Base-by-base conservation (phyloP, 2,797 vertebrate species). In the Hydrocynus forskahlii region DNA sequence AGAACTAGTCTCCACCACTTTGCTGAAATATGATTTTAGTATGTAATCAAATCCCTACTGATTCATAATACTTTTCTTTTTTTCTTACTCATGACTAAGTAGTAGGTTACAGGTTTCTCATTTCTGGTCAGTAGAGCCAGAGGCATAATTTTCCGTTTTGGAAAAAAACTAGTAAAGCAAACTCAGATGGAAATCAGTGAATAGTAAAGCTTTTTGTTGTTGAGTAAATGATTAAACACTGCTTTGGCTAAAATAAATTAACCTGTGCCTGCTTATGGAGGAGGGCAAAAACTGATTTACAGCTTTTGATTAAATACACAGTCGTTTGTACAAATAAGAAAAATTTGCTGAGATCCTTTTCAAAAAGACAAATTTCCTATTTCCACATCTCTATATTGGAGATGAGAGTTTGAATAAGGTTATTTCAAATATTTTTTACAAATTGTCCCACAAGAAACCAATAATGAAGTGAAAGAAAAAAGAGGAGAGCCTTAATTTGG, bases 1-100 rank as follows among this genome's bases (percentile, higher is more conserved):
- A 73, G 59, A 60, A 73, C 38, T 2, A 50, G 19, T 60, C 71
- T 75, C 72, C n/a, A 45, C 55, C 45, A 38, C 71, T 35, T 35
- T 45, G 7, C 68, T 54, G 67, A 59, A 81, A 52, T 60, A 76
- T n/a, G 35, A 76, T 71, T 81, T 75, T 6, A 48, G 60, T 75
- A 75, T 59, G 55, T 19, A 55, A 4, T 43, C 54, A 75, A 45
- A 45, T 21, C 55, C 38, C 38, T n/a, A 60, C 72, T 75, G 55
- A 60, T 7, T 60, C 72, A 60, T 60, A 60, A 17, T 21, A 43
- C 16, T 29, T 10, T 70, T 57, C 59, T 75, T 81, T 81, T 29
- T 35, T 35, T 35, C 35, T 35, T 7, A 80, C 64, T 70, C 25
- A 6, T 67, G 43, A 50, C 14, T 59, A 59, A 38, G 35, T 19